Percentiles rank a stretch among this genome's conserved stretches.
Conservation (phyloP, 1,140 invertebrate genomes). For the Brachionus koreanus region DNA sequence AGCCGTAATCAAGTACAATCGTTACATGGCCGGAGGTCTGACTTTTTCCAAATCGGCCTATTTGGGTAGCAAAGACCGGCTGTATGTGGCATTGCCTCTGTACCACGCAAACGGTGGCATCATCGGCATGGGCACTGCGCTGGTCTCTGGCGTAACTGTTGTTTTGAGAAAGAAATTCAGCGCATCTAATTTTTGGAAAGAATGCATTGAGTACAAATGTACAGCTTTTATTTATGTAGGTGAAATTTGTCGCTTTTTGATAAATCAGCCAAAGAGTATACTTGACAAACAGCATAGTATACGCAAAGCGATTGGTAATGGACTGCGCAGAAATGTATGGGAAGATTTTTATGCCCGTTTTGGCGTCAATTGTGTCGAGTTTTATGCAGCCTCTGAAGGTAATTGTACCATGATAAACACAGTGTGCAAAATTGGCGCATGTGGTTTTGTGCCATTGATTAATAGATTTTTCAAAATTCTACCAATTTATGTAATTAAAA, state of each 20-base stretch:
- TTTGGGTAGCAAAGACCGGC: constrained; percentile 63
- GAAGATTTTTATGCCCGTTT: constrained; percentile 84
- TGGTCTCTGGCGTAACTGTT: constrained; percentile 77
- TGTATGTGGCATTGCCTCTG: constrained; percentile 83
- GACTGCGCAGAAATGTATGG: constrained; percentile 92
- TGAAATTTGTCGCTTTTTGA: constrained; percentile 93
- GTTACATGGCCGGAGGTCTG: not conserved
- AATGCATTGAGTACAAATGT: constrained; percentile 89
- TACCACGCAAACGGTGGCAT: constrained; percentile 89
- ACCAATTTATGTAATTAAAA: constrained; percentile 39
- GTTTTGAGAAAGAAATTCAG: constrained; percentile 90
- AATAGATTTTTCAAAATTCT: not conserved
- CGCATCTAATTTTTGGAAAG: constrained; percentile 87
- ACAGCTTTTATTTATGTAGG: constrained; percentile 83
- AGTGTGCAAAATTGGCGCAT: constrained; percentile 24
- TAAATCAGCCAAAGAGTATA: constrained; percentile 74
- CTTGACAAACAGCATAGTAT: constrained; percentile 78
- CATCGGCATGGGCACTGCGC: constrained; percentile 54
- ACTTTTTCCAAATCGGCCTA: not conserved
- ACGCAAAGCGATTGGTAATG: constrained; percentile 88
- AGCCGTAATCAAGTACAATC: constrained; percentile 44
- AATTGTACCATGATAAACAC: constrained; percentile 69
- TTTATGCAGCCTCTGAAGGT: constrained; percentile 96
- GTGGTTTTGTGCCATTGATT: constrained; percentile 28
- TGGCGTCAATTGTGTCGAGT: constrained; percentile 79